Evolutionary conservation across 2,888 invertebrate genomes (phyloP), one percentile per base, ranked within the genome.

Genomic region (Cremastobaeus sp.): DNA sequence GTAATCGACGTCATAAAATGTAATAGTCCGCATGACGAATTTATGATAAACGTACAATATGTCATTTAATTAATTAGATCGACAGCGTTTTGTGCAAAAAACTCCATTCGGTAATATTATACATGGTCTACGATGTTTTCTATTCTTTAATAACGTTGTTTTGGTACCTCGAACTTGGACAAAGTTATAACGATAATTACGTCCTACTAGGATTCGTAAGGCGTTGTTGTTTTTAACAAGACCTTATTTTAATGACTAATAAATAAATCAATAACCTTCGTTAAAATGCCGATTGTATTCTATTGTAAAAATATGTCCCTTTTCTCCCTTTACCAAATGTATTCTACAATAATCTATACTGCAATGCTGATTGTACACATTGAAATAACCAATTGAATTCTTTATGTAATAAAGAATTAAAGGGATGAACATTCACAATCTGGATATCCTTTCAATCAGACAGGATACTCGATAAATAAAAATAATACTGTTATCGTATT

Each of bases 71-170:
- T 81, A 82, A 65, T 78, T 83, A 84, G 82, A 80, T 70, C 21
- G 47, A 78, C 69, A 48, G 76, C 54, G 59, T 66, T 73, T 68
- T 74, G 64, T 71, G 77, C 76, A 78, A 71, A 78, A n/a, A 50
- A 55, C 20, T 41, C n/a, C 35, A 32, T 71, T 59, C 18, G 28
- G 14, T 11, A 41, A 39, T 17, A 43, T 65, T 59, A 59, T 34
- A 65, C n/a, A n/a, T 45, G 48, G 57, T 76, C 74, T 69, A 84
- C 74, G 78, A 78, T 83, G 77, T 85, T 86, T 85, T 86, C 79
- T 84, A 86, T 85, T 82, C 83, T 83, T 69, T 81, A 73, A 80
- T 83, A 77, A n/a, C 79, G 81, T 86, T 84, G 84, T 82, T 85
- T 86, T 85, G 82, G 81, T 84, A 86, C 82, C 83, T 84, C 81